Evolutionary conservation across 1,140 invertebrate genomes (phyloP).

Genomic region (Musca domestica): DNA sequence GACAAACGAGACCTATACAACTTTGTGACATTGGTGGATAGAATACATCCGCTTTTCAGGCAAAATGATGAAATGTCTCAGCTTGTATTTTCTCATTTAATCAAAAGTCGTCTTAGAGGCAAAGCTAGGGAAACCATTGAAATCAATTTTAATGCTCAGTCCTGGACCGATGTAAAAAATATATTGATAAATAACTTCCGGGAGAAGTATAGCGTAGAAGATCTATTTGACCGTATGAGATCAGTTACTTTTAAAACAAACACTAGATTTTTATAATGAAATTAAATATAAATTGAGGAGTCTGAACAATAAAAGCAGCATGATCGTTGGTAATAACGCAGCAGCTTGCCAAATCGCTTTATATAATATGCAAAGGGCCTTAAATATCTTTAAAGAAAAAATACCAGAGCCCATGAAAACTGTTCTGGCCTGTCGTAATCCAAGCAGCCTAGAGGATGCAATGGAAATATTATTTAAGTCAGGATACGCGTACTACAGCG

Average conservation of each 20-base stretch:
- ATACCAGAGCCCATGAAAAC: neutral
- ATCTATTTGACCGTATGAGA: neutral
- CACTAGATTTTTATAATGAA: neutral
- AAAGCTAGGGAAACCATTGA: neutral
- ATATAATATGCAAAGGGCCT: neutral
- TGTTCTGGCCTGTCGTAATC: neutral
- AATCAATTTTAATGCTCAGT: neutral
- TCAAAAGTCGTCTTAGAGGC: neutral
- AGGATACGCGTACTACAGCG: neutral
- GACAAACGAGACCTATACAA: too few species aligned
- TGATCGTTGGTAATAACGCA: neutral
- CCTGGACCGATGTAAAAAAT: too few species aligned
- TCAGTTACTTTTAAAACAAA: neutral
- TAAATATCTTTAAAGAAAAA: slow-evolving; percentile 3
- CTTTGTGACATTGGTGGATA: too few species aligned
- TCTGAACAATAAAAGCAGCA: neutral
- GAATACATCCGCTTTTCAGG: too few species aligned
- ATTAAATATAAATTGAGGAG: neutral
- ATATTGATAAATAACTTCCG: neutral
- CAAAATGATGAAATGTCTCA: too few species aligned
- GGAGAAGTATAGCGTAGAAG: neutral
- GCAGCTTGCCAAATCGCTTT: neutral
- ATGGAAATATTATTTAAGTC: neutral
- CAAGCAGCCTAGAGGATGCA: neutral
- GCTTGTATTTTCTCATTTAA: too few species aligned